These are phyloP conservation scores for Pangasius sanitwongsei DNA, from an alignment of 2,797 vertebrate genomes.

Conservation along the genomic window DNA sequence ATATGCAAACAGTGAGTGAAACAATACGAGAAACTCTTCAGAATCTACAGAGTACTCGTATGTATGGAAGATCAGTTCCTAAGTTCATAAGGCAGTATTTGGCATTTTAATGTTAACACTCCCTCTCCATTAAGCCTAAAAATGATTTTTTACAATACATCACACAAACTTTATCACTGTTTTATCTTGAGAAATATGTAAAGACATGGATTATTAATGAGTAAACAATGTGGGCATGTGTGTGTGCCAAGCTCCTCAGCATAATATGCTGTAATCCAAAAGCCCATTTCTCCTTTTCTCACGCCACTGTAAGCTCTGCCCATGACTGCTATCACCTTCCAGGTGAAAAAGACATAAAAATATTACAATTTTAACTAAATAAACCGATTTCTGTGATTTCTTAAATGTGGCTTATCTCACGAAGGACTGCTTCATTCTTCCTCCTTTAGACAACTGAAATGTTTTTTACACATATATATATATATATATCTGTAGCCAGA, in stretches of 20 bases:
- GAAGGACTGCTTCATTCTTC: too few species aligned
- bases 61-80: not conserved
- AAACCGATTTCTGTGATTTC: not conserved
- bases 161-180: not conserved
- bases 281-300: slow-evolving; percentile 14
- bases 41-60: not conserved
- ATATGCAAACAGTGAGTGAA: not conserved
- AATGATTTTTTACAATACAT: not conserved
- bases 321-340: not conserved
- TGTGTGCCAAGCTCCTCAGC: slow-evolving; percentile 19
- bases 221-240: not conserved
- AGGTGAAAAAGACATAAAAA: not conserved
- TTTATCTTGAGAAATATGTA: slow-evolving; percentile 12
- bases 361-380: not conserved
- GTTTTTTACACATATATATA: not conserved
- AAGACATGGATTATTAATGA: slow-evolving; percentile 13
- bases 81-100: not conserved
- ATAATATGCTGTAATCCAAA: not conserved
- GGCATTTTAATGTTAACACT: not conserved
- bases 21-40: not conserved
- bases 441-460: not conserved
- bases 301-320: not conserved
- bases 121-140: not conserved
- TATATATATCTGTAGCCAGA: not conserved
- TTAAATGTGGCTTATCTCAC: not conserved